phyloP scores from a whole-genome alignment of 2,797 vertebrate species.

The Pelodytes ibericus region DNA sequence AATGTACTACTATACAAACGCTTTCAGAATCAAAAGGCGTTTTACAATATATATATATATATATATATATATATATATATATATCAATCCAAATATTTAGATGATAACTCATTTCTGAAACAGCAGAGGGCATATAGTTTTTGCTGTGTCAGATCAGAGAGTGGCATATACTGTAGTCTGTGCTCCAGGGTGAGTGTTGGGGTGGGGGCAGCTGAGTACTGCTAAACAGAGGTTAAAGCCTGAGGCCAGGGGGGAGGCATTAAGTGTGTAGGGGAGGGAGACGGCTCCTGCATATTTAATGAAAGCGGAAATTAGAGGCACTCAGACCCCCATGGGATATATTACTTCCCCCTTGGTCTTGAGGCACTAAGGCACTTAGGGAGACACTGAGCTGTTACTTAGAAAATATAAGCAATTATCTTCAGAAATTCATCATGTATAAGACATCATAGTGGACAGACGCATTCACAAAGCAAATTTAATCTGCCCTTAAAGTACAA shows the following conservation, averaged over 20 bases:
- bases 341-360: constrained; percentile 15
- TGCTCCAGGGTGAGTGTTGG: too few species aligned
- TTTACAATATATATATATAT: too few species aligned
- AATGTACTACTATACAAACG: too few species aligned
- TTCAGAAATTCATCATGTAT: constrained; percentile 7
- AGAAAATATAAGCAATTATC: constrained; percentile 29
- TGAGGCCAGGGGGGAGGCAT: constrained; percentile 23
- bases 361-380: constrained; percentile 30
- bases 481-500: not conserved
- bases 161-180: not conserved
- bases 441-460: constrained; percentile 5
- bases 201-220: constrained; percentile 20
- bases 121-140: constrained; percentile 18
- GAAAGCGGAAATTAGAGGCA: constrained; percentile 28
- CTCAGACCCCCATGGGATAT: constrained; percentile 28
- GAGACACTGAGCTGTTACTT: constrained; percentile 8
- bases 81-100: too few species aligned
- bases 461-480: not conserved
- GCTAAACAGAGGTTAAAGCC: constrained; percentile 3
- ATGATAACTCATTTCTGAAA: not conserved
- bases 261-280: not conserved
- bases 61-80: too few species aligned
- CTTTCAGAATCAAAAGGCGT: too few species aligned
- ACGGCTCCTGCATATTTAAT: constrained; percentile 47
- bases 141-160: constrained; percentile 30